Evolutionary conservation across 2,113 vertebrate genomes (phyloP), one percentile per base, ranked within the genome.

Genomic region (Phodopus roborovskii): DNA sequence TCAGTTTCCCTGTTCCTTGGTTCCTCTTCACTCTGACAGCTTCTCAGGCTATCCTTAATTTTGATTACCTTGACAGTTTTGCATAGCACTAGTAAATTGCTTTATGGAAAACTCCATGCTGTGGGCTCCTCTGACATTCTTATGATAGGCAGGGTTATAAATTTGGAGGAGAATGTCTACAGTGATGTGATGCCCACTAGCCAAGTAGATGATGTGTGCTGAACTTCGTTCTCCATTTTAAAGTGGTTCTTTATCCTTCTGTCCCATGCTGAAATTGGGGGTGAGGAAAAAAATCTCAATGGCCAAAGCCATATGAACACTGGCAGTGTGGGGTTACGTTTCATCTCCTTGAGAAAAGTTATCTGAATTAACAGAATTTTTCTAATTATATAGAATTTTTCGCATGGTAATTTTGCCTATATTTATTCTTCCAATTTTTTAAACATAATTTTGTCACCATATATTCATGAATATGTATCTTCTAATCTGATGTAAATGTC

Each of bases 51-150:
- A 77, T 20, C 28, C 45, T 75, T 91, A 28, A 53, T 88, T 92
- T 87, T 84, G 53, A 84, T 56, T n/a, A 30, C n/a, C 71, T 78
- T 91, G 28, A 84, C 48, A 64, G 56, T 83, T 94, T 91, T 73
- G 50, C 92, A 53, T 7, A 88, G 30, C 53, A 24, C 4, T 82
- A 6, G 13, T 39, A 88, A 78, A 53, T 33, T 73, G 68, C 70
- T 91, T 58, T 74, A 5, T 73, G 91, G 17, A 42, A n/a, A 81
- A 13, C 58, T 17, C 22, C 17, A 85, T 8, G 30, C 2, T 66
- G 30, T 77, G 7, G 28, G 24, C 45, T 66, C 70, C 0, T 53
- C 26, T 82, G 42, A 56, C 74, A 19, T 86, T 75, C 48, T 79
- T 28, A 48, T 60, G 13, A 83, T 70, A 70, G 1, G 42, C 71